A percentile compares a stretch with the other conserved stretches of the same genome.
Evolutionary conservation across 2,797 vertebrate species (phyloP).

Genomic region (Lagodon rhomboides): DNA sequence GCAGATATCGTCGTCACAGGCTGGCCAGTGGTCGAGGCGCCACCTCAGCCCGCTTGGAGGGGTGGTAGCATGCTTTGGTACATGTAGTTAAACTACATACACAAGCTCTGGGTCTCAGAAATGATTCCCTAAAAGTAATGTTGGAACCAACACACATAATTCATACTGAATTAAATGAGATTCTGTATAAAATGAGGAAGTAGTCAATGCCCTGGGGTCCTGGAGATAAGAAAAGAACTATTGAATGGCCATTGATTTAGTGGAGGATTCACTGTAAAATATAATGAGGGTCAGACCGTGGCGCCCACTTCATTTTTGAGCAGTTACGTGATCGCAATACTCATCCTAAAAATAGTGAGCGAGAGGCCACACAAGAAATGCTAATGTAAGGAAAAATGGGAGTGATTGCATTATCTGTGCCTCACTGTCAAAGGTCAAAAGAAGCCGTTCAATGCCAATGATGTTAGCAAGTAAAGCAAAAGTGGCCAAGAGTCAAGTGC

Average conservation of each 20-base stretch:
- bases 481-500: conserved; percentile 40
- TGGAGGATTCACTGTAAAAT: conserved; percentile 62
- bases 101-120: not conserved
- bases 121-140: conserved; percentile 13
- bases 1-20: no score
- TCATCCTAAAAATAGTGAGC: conserved; percentile 48
- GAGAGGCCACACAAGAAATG: conserved; percentile 48
- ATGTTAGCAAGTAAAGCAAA: conserved; percentile 46
- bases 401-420: conserved; percentile 63
- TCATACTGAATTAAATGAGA: conserved; percentile 29
- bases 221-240: conserved; percentile 58
- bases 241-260: conserved; percentile 67
- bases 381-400: conserved; percentile 58
- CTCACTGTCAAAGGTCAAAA: conserved; percentile 65
- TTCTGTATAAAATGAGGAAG: conserved; percentile 45
- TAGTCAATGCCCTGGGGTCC: conserved; percentile 4
- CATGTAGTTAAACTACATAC: not conserved
- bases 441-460: conserved; percentile 49
- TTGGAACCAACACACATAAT: conserved; percentile 38
- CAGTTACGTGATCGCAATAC: conserved; percentile 47
- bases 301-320: conserved; percentile 57
- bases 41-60: no score
- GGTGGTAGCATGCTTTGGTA: no score
- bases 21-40: no score
- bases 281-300: conserved; percentile 66